Base-by-base conservation (phyloP, 2,797 vertebrate species). In the Gouania willdenowi region DNA sequence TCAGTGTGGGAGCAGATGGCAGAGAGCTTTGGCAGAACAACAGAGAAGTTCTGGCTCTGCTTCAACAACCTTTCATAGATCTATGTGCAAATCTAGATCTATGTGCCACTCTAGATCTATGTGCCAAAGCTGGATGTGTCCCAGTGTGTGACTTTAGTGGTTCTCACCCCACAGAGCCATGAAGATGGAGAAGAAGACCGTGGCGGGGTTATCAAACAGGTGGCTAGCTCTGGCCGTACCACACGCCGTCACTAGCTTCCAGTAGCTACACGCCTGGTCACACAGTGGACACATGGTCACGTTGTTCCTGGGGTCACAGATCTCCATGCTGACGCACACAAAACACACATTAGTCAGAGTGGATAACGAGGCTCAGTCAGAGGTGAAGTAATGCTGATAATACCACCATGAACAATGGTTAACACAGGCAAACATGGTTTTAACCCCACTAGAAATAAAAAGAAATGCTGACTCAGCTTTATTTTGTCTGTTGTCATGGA, bases 261-360 rank as follows among this genome's bases (percentile, higher is more conserved):
- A 98, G 89, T 95, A 98, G 67, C 88, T 92, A 77, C 96, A 98
- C 0, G 90, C 94, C 10, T 50, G 86, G 83, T 98, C 96, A 10
- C 96, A 98, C 11, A 98, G 68, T 0, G 96, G 96, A 42, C 96
- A 98, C 96, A 98, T 98, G 81, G 93, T 97, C 77, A 98, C 92
- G 50, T 98, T 96, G 79, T 90, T 84, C 3, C 89, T 83, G 50
- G 87, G 74, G 77, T 98, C 93, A 37, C 96, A 98, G 81, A 98
- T 98, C 77, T 98, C 96, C 94, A 95, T 81, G n/a, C 76, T 82
- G 6, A 20, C 20, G n/a, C n/a, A n/a, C n/a, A n/a, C n/a, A n/a
- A n/a, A n/a, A n/a, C n/a, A n/a, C n/a, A n/a, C n/a, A n/a, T n/a
- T n/a, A n/a, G n/a, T n/a, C n/a, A n/a, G n/a, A n/a, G n/a, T n/a